Evolutionary conservation across 1,140 invertebrate species (phyloP).

Genomic region (Pygmarrhopalites habei): DNA sequence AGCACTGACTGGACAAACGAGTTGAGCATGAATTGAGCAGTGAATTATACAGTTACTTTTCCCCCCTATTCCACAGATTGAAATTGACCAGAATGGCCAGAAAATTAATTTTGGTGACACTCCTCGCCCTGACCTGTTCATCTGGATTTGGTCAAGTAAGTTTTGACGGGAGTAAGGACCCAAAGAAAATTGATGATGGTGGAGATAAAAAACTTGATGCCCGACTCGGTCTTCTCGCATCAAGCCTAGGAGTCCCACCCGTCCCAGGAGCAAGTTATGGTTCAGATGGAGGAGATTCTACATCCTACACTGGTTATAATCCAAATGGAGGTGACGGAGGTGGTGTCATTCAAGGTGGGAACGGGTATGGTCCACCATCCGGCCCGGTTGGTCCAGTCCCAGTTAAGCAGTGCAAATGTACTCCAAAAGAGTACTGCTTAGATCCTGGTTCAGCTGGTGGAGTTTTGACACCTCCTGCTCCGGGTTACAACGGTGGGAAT

Average conservation of each 20-base stretch:
- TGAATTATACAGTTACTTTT: no score
- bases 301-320: not conserved
- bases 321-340: not conserved
- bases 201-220: not conserved
- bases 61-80: no score
- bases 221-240: not conserved
- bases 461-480: not conserved
- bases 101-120: no score
- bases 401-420: not conserved
- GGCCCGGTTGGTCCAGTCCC: no score
- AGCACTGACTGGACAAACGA: no score
- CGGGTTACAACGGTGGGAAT: not conserved
- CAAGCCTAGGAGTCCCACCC: not conserved
- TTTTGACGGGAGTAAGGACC: no score
- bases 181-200: not conserved
- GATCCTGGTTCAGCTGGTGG: not conserved
- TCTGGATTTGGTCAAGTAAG: no score
- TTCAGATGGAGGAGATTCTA: not conserved
- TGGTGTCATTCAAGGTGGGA: no score
- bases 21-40: no score
- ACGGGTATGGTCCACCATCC: no score
- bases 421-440: not conserved
- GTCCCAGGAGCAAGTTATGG: not conserved
- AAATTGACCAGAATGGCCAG: no score
- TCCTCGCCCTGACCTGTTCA: no score